These are phyloP conservation scores for Acanthosepion pharaonis DNA, from an alignment of 2,888 invertebrate genomes.

Conservation along the genomic window DNA sequence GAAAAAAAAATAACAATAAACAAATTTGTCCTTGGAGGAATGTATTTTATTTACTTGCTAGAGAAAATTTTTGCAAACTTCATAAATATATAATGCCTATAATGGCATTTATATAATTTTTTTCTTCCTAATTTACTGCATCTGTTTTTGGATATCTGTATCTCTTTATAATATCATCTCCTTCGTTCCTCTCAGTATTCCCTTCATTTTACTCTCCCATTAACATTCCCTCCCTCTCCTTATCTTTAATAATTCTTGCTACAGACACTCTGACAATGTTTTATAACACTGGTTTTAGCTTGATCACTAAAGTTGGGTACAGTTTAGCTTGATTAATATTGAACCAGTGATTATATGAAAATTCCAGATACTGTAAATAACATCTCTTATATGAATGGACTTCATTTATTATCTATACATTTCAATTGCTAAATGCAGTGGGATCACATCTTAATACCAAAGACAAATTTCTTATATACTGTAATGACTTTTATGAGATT, in stretches of 20 bases:
- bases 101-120: neutral
- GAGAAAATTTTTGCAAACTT: neutral
- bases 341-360: neutral
- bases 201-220: neutral
- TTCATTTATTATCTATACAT: neutral
- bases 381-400: neutral
- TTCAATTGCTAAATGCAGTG: neutral
- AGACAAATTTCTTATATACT: neutral
- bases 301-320: neutral
- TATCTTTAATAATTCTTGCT: neutral
- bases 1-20: neutral
- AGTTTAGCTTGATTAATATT: neutral
- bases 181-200: neutral
- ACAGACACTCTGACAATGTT: neutral
- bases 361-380: neutral
- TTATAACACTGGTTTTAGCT: neutral
- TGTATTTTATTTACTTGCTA: conserved; percentile 22
- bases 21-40: conserved; percentile 23
- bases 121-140: neutral
- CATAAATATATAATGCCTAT: conserved; percentile 10
- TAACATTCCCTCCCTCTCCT: neutral
- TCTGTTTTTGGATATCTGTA: neutral
- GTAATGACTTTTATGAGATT: neutral
- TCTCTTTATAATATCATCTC: neutral
- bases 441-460: neutral